Conservation (phyloP, 2,113 vertebrate species). For the Petroica traversi region DNA sequence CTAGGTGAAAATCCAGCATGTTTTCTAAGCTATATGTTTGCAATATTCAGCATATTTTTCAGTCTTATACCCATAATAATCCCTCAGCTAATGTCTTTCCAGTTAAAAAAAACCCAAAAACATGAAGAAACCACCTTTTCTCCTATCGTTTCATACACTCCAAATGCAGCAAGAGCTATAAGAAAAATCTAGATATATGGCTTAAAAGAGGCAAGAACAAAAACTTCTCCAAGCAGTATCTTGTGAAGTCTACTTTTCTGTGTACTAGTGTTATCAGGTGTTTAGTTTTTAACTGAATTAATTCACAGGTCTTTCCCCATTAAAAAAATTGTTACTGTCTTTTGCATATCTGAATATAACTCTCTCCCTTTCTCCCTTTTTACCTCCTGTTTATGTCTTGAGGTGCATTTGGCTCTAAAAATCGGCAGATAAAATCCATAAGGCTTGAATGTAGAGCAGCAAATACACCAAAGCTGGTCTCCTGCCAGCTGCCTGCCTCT, state of each 20-base stretch:
- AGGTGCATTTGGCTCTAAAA: neutral
- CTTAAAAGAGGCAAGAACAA: neutral
- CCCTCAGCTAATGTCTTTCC: neutral
- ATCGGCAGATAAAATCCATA: neutral
- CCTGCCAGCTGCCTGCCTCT: neutral
- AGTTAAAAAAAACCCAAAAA: neutral
- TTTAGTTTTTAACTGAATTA: neutral
- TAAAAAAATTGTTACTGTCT: neutral
- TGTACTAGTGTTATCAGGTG: neutral
- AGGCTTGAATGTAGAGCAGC: neutral
- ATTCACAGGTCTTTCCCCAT: neutral
- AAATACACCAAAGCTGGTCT: neutral
- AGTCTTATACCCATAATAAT: neutral
- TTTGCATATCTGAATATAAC: neutral
- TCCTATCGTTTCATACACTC: neutral
- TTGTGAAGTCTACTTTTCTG: neutral
- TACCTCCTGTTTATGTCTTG: neutral
- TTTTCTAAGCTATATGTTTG: neutral
- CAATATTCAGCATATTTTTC: neutral
- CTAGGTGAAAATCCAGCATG: neutral
- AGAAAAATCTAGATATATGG: neutral
- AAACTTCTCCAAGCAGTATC: neutral
- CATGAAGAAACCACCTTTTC: neutral
- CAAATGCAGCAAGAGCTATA: neutral
- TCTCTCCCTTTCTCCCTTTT: neutral